Evolutionary conservation across 2,113 vertebrate species (phyloP), one percentile per base, ranked within the genome.

Genomic region (Leuciscus idus): DNA sequence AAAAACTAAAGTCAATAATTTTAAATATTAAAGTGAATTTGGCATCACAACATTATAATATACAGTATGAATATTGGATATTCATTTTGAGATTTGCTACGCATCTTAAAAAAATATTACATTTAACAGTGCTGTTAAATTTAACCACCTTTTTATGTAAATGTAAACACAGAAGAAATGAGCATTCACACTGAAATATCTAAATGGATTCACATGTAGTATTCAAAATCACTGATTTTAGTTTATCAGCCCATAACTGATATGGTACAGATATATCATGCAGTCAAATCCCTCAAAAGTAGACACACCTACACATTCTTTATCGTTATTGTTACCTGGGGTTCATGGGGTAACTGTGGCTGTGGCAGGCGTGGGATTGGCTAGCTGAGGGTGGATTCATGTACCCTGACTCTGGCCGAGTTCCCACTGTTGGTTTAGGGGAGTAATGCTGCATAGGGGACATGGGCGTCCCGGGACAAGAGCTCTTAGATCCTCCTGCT

Each of bases 401-500:
- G 94, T 97, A 97, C 87, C 92, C 96, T 74, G 95, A 92, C 64
- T 97, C 95, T 46, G 95, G 95, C 75, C 95, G 93, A 83, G 95
- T 90, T 84, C 92, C 93, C 87, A 94, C 90, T 70, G 93, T 86
- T 33, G 94, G 93, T 92, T 95, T 96, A 0, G 94, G 94, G 92
- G 95, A 94, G 91, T 96, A 96, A 91, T 96, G 96, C 73, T 96
- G 96, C 94, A 97, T 94, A 0, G 94, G 94, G 8, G 96, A 96
- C 93, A 96, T 95, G 81, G 94, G 93, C 1, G 93, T 94, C 90
- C 95, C 94, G 0, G 96, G 96, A 90, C 89, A 95, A 43, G 97
- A 95, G 90, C 93, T 95, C 93, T 97, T 96, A 87, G 95, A 94
- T 89, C 95, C 93, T 81, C 91, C 92, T 70, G 92, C 91, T 91